phyloP scores from a whole-genome alignment of 2,797 vertebrate species.

The Microchirus variegatus region DNA sequence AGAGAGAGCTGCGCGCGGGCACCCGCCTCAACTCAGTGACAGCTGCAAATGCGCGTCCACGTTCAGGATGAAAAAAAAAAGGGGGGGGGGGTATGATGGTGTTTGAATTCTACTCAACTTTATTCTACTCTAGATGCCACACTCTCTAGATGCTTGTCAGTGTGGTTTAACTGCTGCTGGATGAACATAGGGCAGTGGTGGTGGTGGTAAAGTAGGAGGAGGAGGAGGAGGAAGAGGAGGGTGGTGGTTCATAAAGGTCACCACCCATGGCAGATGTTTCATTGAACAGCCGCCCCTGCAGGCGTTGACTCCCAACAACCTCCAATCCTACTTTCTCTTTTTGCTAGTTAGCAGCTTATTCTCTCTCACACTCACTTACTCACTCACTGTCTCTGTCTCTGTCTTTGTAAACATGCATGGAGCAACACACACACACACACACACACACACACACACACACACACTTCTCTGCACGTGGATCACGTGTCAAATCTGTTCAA shows the following conservation, averaged over 20 bases:
- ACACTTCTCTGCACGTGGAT: neutral
- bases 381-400: neutral
- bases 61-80: neutral
- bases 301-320: slow-evolving; percentile 6
- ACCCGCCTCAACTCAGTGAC: slow-evolving; percentile 66
- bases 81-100: neutral
- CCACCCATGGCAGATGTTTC: slow-evolving; percentile 68
- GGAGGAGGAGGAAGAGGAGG: no score
- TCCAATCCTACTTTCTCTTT: slow-evolving; percentile 7
- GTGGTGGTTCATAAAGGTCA: slow-evolving; percentile 50
- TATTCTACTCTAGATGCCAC: slow-evolving; percentile 24
- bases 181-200: slow-evolving; percentile 6
- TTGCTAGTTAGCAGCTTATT: neutral
- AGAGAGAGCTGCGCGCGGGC: slow-evolving; percentile 37
- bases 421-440: neutral
- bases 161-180: slow-evolving; percentile 18
- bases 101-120: neutral
- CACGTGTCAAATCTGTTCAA: no score
- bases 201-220: no score
- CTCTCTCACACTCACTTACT: neutral
- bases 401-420: neutral
- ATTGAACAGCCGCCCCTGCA: slow-evolving; percentile 45
- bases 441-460: neutral
- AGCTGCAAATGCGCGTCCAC: slow-evolving; percentile 73
- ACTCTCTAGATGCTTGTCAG: neutral